Conservation (phyloP, 2,113 vertebrate genomes). For the Alexandromys fortis region DNA sequence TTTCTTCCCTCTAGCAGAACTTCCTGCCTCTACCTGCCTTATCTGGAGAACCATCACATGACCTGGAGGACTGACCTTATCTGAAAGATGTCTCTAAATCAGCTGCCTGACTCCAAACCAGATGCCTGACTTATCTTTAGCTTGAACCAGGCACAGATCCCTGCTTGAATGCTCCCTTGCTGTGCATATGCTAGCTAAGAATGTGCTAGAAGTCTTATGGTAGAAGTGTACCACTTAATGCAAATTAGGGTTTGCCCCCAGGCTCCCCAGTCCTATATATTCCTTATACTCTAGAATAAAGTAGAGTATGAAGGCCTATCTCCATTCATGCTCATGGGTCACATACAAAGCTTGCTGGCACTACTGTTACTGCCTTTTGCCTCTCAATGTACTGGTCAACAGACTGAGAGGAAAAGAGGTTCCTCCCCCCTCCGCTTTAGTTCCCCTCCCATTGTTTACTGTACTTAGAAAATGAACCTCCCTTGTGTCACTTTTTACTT, state of each 20-base stretch:
- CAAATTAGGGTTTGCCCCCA: neutral
- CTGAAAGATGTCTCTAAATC: neutral
- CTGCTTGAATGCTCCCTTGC: neutral
- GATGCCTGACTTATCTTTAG: neutral
- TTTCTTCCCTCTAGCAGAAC: neutral
- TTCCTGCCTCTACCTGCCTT: neutral
- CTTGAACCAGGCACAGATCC: neutral
- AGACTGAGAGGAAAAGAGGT: neutral
- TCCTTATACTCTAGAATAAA: neutral
- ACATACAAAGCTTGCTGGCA: neutral
- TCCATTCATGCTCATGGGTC: neutral
- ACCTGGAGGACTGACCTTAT: neutral
- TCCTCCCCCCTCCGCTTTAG: accelerated
- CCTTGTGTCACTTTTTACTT: neutral
- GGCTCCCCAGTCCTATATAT: neutral
- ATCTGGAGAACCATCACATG: neutral
- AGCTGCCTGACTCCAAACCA: neutral
- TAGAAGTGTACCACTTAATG: too few species aligned
- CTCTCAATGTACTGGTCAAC: neutral
- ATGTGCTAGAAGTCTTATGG: neutral
- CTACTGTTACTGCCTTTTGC: neutral
- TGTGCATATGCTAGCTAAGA: neutral
- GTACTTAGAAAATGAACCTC: neutral
- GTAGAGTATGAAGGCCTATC: neutral
- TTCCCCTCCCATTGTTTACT: neutral